Evolutionary conservation across 2,113 vertebrate genomes (phyloP).

Genomic region (Pollimyrus isidori): DNA sequence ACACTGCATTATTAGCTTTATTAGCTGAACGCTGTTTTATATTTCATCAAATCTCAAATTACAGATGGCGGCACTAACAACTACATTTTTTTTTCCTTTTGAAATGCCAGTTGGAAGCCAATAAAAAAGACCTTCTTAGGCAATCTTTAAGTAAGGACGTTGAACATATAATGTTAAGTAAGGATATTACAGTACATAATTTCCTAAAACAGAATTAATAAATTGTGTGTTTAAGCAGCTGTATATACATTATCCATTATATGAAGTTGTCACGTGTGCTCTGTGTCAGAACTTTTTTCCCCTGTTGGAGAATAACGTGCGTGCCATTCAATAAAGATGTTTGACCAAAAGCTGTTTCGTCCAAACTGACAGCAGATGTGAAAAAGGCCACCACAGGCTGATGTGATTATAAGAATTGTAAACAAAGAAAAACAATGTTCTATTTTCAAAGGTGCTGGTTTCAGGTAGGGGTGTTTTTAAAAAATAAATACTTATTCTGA

Average conservation of each 20-base stretch:
- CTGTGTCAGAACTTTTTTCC: background rate
- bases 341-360: background rate
- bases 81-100: background rate
- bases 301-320: background rate
- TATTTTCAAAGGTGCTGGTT: background rate
- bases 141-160: background rate
- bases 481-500: background rate
- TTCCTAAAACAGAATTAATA: background rate
- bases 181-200: background rate
- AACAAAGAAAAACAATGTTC: background rate
- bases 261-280: background rate
- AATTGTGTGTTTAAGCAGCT: background rate
- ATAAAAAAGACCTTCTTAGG: background rate
- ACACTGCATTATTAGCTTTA: background rate
- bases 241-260: background rate
- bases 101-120: background rate
- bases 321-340: background rate
- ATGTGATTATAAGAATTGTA: background rate
- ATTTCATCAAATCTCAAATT: background rate
- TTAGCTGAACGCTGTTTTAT: background rate
- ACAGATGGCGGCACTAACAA: background rate
- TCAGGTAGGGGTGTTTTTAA: background rate
- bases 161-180: background rate
- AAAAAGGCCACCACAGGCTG: background rate
- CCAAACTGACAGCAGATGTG: constrained; percentile 14